phyloP scores from a whole-genome alignment of 2,888 invertebrate species.

The Gastracanthus pulcherrimus region DNA sequence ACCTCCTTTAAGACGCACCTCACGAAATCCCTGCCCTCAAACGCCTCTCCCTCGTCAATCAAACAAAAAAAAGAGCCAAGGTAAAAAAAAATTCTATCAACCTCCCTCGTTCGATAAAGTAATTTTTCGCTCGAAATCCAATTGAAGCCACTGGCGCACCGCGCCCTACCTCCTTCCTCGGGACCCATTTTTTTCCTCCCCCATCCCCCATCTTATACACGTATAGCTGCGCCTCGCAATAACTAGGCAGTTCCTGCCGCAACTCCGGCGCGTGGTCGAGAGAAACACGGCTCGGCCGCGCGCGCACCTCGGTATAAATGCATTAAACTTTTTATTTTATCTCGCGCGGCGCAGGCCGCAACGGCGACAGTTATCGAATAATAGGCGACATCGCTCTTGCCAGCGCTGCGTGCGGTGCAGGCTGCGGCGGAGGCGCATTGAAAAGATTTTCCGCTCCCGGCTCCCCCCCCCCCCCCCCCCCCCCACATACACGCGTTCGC shows the following conservation, averaged over 20 bases:
- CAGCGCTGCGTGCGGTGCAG: too few species aligned
- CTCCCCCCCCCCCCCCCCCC: not conserved
- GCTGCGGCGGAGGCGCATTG: not conserved
- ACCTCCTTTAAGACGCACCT: not conserved
- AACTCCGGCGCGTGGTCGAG: too few species aligned
- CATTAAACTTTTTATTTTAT: constrained; percentile 43
- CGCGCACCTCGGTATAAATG: constrained; percentile 17
- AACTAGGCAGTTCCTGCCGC: not conserved
- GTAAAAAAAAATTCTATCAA: not conserved
- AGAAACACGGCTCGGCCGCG: too few species aligned
- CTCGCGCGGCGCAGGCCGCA: constrained; percentile 21
- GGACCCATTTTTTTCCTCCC: not conserved
- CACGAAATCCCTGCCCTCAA: not conserved
- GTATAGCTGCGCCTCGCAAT: too few species aligned
- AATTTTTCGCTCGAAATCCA: constrained; percentile 9
- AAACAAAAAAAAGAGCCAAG: too few species aligned
- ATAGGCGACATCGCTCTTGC: not conserved
- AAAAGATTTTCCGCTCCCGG: not conserved
- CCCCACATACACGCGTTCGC: not conserved
- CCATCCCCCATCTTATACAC: too few species aligned
- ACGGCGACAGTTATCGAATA: constrained; percentile 3
- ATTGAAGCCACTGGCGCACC: not conserved
- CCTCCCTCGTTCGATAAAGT: not conserved
- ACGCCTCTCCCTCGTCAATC: not conserved
- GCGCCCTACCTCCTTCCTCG: not conserved